Percentiles rank a stretch among this genome's conserved stretches.
Evolutionary conservation across 2,888 invertebrate genomes (phyloP).

Genomic region (Micoletzkya japonica): DNA sequence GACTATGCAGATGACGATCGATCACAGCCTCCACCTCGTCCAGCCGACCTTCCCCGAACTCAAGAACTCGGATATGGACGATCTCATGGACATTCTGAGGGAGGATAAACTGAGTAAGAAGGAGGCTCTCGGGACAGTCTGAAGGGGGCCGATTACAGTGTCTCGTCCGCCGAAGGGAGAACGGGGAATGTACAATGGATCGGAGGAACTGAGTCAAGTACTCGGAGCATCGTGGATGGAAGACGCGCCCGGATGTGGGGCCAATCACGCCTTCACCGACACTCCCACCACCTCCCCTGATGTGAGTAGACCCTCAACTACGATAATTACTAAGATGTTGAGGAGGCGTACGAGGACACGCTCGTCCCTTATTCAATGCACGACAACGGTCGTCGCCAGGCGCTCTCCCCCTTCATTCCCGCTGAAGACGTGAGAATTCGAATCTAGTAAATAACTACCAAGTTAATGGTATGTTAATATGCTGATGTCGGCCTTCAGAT

Average conservation of each 20-base stretch:
- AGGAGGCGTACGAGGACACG: too few species aligned
- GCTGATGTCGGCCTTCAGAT: too few species aligned
- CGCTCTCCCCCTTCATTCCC: too few species aligned
- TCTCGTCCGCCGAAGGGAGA: constrained; percentile 8
- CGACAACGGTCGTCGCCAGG: too few species aligned
- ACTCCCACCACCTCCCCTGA: not conserved
- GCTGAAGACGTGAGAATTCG: too few species aligned
- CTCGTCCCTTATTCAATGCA: too few species aligned
- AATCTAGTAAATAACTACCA: too few species aligned
- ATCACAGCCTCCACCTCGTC: not conserved
- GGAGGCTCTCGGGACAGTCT: not conserved
- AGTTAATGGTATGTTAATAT: too few species aligned
- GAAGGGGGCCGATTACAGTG: not conserved
- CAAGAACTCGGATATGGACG: not conserved
- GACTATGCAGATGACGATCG: not conserved
- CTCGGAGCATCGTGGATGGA: not conserved
- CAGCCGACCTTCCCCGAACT: not conserved
- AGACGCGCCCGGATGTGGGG: not conserved
- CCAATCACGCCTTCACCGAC: not conserved
- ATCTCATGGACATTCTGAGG: not conserved
- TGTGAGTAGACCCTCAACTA: too few species aligned
- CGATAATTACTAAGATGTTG: too few species aligned
- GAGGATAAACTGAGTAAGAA: constrained; percentile 1
- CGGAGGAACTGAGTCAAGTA: constrained; percentile 5
- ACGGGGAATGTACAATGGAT: constrained; percentile 14